Percentiles rank a stretch among this genome's conserved stretches.
Evolutionary conservation across 2,797 vertebrate genomes (phyloP).

Genomic region (Martes flavigula): DNA sequence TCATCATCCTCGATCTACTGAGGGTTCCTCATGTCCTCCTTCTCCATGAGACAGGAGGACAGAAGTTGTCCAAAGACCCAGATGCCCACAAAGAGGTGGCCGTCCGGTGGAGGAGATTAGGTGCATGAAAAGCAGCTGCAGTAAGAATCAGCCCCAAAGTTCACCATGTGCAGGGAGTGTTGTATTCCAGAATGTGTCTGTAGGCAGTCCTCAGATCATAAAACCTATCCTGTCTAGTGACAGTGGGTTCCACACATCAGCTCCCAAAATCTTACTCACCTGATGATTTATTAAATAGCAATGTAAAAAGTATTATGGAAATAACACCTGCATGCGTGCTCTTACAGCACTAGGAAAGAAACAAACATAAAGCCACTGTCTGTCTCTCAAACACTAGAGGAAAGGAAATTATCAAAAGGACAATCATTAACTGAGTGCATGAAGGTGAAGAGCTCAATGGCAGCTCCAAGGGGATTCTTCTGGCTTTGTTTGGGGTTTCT

Average conservation of each 20-base stretch:
- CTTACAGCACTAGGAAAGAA: not conserved
- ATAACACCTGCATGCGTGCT: not conserved
- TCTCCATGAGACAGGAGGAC: not conserved
- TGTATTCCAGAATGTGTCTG: not conserved
- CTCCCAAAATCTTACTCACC: not conserved
- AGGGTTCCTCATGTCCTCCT: accelerated
- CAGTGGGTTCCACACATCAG: not conserved
- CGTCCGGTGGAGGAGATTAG: not conserved
- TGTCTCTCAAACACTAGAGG: not conserved
- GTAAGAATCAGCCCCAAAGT: not conserved
- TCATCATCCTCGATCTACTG: not conserved
- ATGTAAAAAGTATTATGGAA: not conserved
- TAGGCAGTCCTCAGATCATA: not conserved
- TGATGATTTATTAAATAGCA: not conserved
- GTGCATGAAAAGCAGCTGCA: not conserved
- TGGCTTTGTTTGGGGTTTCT: not conserved
- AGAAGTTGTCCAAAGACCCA: not conserved
- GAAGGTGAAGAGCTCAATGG: not conserved
- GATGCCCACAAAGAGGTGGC: too few relatives aligned
- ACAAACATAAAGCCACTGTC: not conserved
- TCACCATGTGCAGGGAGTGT: accelerated
- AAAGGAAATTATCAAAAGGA: not conserved
- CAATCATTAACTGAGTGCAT: not conserved
- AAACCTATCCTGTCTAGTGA: not conserved
- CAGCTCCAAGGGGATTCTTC: not conserved